Conservation (phyloP, 2,797 vertebrate genomes). For the Pterois miles region DNA sequence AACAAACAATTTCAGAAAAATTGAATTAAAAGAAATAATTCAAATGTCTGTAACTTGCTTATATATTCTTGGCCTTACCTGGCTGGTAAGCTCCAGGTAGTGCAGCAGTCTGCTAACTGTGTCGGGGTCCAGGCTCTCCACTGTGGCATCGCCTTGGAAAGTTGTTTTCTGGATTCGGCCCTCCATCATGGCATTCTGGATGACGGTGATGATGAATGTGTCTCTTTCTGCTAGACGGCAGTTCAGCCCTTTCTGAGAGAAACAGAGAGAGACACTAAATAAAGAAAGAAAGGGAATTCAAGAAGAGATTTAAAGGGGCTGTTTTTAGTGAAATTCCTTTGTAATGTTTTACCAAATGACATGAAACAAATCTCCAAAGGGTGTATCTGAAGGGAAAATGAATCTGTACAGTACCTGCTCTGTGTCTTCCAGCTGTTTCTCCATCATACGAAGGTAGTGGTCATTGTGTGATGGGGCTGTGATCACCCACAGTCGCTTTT, state of each 20-base stretch:
- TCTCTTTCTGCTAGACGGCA: constrained; percentile 85
- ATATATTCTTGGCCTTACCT: constrained; percentile 50
- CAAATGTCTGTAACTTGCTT: not conserved
- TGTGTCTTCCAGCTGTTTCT: constrained; percentile 84
- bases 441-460: constrained; percentile 85
- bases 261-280: not conserved
- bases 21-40: not conserved
- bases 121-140: constrained; percentile 80
- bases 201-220: constrained; percentile 83
- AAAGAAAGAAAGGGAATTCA: not conserved
- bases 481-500: constrained; percentile 85
- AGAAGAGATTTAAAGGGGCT: not conserved
- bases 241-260: constrained; percentile 72
- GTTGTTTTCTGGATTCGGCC: constrained; percentile 81
- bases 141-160: constrained; percentile 73
- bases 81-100: constrained; percentile 76
- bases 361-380: not conserved
- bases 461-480: constrained; percentile 80
- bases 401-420: constrained; percentile 63
- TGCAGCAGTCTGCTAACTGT: constrained; percentile 82
- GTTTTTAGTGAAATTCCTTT: not conserved
- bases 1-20: not conserved
- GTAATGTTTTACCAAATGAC: not conserved
- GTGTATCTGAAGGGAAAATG: not conserved
- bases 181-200: constrained; percentile 88